Base-by-base conservation (phyloP, 2,113 vertebrate species). In the Epinephelus lanceolatus region DNA sequence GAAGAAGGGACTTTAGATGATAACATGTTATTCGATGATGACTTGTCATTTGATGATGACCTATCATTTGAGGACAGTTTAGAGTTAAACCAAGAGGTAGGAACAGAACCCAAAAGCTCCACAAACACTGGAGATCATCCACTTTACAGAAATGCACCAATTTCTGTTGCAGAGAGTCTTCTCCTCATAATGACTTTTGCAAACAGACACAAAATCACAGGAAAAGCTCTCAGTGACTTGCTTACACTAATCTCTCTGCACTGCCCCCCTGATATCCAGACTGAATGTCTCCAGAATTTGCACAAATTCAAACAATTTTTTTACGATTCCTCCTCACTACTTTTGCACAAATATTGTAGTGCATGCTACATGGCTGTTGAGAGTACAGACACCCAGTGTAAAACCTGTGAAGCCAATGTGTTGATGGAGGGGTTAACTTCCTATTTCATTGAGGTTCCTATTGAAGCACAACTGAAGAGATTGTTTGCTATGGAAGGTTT, bases 371-470 rank as follows among this genome's bases (percentile, higher is more conserved):
- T 53, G 42, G 6, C 33, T 33, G 33, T 33, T 45, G 42, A 12
- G 13, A 60, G 14, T 56, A 42, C 56, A 61, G 45, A 85, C 8
- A 62, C 19, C 12, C 61, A 69, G 45, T 80, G 71, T 63, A 51
- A 77, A 47, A 13, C 76, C 14, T 74, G 76, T 84, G 45, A 40
- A n/a, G 45, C 69, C 11, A 72, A 52, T 81, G 42, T 81, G 79
- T 72, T 59, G 13, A 47, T 25, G 9, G 76, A 87, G 55, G 76
- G 71, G 0, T 67, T 71, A 71, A 67, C 72, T 21, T 87, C 56
- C 15, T 81, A 51, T 59, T 83, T 87, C 18, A 85, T 88, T 69
- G 86, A 85, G 45, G 82, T 85, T 81, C 47, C 71, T 1, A 86
- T 80, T 80, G 70, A 86, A 27, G 71, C 72, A 23, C 78, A 81